phyloP scores from a whole-genome alignment of 2,888 invertebrate genomes.

The Drosophila macrothrix region DNA sequence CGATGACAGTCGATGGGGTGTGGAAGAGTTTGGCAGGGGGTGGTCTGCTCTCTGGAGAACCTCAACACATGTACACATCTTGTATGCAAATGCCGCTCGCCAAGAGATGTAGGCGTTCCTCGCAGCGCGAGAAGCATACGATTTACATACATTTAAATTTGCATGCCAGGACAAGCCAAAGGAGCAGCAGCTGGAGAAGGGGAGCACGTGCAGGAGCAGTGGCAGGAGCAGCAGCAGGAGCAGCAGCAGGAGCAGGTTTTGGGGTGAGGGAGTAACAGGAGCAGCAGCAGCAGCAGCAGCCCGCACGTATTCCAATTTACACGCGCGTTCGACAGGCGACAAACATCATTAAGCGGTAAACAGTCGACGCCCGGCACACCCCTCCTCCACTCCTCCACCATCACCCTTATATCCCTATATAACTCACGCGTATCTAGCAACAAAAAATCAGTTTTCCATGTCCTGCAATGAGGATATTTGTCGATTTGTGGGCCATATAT shows the following conservation, averaged over 20 bases:
- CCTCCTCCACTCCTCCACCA: neutral
- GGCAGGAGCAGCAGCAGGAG: neutral
- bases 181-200: neutral
- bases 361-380: constrained; percentile 13
- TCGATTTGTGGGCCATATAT: constrained; percentile 42
- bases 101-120: constrained; percentile 48
- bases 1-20: neutral
- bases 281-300: neutral
- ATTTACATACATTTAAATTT: constrained; percentile 76
- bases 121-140: constrained; percentile 62
- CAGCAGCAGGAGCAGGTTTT: neutral
- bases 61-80: constrained; percentile 61
- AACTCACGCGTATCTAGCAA: neutral
- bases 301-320: constrained; percentile 70
- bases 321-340: constrained; percentile 67
- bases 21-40: neutral
- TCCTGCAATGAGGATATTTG: constrained; percentile 26
- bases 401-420: neutral
- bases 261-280: neutral
- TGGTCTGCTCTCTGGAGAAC: constrained; percentile 11
- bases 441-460: constrained; percentile 30
- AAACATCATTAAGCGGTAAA: constrained; percentile 69
- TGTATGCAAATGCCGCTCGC: constrained; percentile 59
- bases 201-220: neutral
- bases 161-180: constrained; percentile 49